Base-by-base conservation (phyloP, 1,140 invertebrate species). In the Planococcus citri region DNA sequence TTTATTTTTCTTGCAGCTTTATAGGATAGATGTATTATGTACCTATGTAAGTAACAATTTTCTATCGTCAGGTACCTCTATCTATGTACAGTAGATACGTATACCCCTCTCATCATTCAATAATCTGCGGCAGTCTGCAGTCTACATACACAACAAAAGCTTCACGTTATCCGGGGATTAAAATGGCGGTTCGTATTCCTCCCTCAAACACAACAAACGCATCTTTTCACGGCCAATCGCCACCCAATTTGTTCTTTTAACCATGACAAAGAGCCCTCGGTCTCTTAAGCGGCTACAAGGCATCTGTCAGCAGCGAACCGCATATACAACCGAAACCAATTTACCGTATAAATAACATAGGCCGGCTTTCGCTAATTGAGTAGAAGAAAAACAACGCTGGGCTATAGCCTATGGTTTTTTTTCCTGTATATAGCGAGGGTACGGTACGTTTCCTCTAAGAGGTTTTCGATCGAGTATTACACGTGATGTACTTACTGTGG, bases 221-320 rank as follows among this genome's bases (percentile, higher is more conserved):
- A 64, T 64, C 60, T 24, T 64, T 64, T 64, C 60, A 64, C 22
- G 60, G 60, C 21, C 60, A 64, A 64, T 64, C 60, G 60, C 60
- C 60, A 64, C 60, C 60, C 60, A 64, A 64, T 64, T 64, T 64
- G 60, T 64, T 64, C 60, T 64, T 25, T n/a, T 9, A 64, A 64
- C 20, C 22, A 64, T 64, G 22, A 64, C 60, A 64, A 64, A 64
- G 25, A 64, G 60, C 60, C 24, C 20, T 17, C 60, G 60, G 10
- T 51, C 41, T 51, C 6, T 6, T 51, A 51, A 51, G 60, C 60
- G 20, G 60, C 60, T 24, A 17, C 25, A 58, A 22, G 51, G 51
- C 51, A 58, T 22, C 60, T 64, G 60, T 64, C 60, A 64, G 60
- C 22, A n/a, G 21, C 6, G 51, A 3, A 4, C 17, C 17, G 51